These are phyloP conservation scores for Hirtodrosophila duncani DNA, from an alignment of 2,888 invertebrate genomes.

Conservation along the genomic window DNA sequence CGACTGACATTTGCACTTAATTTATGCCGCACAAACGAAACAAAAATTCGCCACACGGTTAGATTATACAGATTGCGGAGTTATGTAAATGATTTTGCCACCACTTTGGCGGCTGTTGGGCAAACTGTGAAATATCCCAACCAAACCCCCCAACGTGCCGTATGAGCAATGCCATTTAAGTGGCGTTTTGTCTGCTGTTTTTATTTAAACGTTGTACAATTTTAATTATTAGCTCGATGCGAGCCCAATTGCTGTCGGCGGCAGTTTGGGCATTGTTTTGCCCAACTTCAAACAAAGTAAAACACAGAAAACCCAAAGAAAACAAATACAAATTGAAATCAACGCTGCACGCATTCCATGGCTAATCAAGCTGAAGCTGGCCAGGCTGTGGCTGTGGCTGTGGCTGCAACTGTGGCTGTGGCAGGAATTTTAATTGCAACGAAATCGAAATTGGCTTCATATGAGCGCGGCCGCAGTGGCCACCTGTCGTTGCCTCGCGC, in stretches of 20 bases:
- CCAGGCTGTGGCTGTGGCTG: conserved; percentile 23
- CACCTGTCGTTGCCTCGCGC: conserved; percentile 23
- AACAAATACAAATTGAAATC: conserved; percentile 58
- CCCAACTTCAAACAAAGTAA: background rate
- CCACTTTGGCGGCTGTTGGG: conserved; percentile 15
- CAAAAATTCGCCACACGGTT: conserved; percentile 6
- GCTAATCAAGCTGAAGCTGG: conserved; percentile 46
- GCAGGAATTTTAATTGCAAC: conserved; percentile 67
- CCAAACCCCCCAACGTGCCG: conserved; percentile 24
- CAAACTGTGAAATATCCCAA: no score
- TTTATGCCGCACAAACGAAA: conserved; percentile 42
- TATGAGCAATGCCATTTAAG: conserved; percentile 37
- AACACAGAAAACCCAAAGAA: background rate
- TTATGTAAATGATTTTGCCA: conserved; percentile 53
- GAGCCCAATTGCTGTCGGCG: conserved; percentile 5
- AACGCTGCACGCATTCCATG: conserved; percentile 55
- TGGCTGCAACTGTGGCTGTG: conserved; percentile 23
- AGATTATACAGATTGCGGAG: conserved; percentile 36
- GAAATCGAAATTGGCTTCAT: conserved; percentile 50
- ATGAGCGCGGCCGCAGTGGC: conserved; percentile 1
- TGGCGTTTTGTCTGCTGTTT: no score
- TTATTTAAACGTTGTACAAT: conserved; percentile 38
- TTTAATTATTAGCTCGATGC: conserved; percentile 51
- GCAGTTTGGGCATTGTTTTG: conserved; percentile 17
- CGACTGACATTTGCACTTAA: conserved; percentile 52